Conservation (phyloP, 92 coral and sea anemone species). For the Bergia puertoricense region DNA sequence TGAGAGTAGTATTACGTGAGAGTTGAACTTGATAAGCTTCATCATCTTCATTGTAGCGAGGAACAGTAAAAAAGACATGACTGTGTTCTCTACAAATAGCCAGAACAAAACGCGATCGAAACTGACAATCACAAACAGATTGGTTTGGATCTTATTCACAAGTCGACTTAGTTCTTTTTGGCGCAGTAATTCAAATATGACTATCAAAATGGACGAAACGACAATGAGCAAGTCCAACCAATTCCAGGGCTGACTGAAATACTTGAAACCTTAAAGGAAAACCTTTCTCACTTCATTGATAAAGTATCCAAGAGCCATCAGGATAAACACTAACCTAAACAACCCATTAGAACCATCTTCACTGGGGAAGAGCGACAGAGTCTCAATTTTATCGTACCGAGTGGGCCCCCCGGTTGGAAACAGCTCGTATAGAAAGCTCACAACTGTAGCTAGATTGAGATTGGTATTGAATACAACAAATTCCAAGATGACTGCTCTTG, state of each 20-base stretch:
- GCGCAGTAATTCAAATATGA: slow-evolving; percentile 35
- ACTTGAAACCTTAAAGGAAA: slow-evolving; percentile 24
- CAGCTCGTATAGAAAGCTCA: slow-evolving; percentile 45
- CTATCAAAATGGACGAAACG: slow-evolving; percentile 19
- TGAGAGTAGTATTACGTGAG: slow-evolving; percentile 29
- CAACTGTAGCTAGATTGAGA: slow-evolving; percentile 28
- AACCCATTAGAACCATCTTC: slow-evolving; percentile 43
- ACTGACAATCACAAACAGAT: slow-evolving; percentile 39
- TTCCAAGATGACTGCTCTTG: slow-evolving; percentile 44
- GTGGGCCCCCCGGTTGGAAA: slow-evolving; percentile 36
- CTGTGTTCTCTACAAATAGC: slow-evolving; percentile 31
- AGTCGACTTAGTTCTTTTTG: not conserved
- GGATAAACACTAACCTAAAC: slow-evolving; percentile 39
- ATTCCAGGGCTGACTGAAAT: slow-evolving; percentile 51
- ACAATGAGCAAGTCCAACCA: slow-evolving; percentile 46
- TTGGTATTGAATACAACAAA: slow-evolving; percentile 45
- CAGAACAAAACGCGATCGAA: slow-evolving; percentile 29
- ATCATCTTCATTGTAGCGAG: slow-evolving; percentile 48
- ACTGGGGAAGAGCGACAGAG: slow-evolving; percentile 43
- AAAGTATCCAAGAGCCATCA: slow-evolving; percentile 39
- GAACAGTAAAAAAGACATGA: slow-evolving; percentile 31
- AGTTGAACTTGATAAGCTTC: slow-evolving; percentile 44
- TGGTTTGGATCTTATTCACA: slow-evolving; percentile 30
- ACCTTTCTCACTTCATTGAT: slow-evolving; percentile 16
- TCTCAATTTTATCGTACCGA: slow-evolving; percentile 15